Base-by-base conservation (phyloP, 2,113 vertebrate genomes). In the Mesoclemmys tuberculata region DNA sequence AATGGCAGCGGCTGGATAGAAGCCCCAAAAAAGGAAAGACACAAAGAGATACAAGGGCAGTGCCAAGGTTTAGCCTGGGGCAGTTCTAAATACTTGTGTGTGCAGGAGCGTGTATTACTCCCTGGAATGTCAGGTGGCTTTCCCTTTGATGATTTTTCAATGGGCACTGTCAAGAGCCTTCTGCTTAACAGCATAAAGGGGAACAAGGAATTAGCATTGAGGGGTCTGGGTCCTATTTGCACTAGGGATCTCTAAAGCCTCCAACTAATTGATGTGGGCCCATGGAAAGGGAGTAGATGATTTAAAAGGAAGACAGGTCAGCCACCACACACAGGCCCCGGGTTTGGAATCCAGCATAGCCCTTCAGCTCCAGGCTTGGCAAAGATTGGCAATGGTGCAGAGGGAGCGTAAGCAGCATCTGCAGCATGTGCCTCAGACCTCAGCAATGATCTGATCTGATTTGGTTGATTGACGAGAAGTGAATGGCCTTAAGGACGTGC, bases 81-180 rank as follows among this genome's bases (percentile, higher is more conserved):
- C 46, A 14, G 41, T 49, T 49, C 46, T 19, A 71, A 41, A 52
- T 2, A 44, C 41, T 74, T 38, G 35, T 44, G 85, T n/a, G 26
- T 22, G 52, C 38, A 82, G 85, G 49, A 51, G 21, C 10, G 0
- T 6, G 80, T 64, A 94, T 74, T 12, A 90, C 82, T 85, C 80
- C 94, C 93, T 91, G 61, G 52, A 94, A 84, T 1, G 93, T 31
- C 51, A 13, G 0, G 82, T 84, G 92, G 92, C 87, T 90, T 91
- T 88, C 96, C 83, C 95, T 74, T 5, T 81, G 90, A 95, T 92
- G 92, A 46, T 51, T 79, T 90, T 89, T 94, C 85, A 88, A 80
- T 5, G 82, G 85, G 82, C 0, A 6, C 5, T 86, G 88, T 80
- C 64, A 54, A 48, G 90, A 90, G 92, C 11, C 41, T 96, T 22